Conservation (phyloP, 2,888 invertebrate species). For the Zele albiditarsus region DNA sequence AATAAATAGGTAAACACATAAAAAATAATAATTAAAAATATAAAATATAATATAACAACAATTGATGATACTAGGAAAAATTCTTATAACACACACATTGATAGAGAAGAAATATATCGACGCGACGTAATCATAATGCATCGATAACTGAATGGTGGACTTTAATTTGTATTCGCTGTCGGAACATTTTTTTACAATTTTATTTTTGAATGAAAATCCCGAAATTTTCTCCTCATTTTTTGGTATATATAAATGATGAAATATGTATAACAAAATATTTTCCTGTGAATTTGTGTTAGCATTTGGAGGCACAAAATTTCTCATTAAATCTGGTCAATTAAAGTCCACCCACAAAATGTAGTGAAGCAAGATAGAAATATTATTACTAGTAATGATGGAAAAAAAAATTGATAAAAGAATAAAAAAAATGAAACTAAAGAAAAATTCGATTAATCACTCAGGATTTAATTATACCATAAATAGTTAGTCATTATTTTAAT, state of each 20-base stretch:
- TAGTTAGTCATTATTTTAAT: not conserved
- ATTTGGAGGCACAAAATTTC: conserved; percentile 40
- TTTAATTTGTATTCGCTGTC: conserved; percentile 72
- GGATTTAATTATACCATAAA: not conserved
- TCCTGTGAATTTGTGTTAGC: conserved; percentile 52
- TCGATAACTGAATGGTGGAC: conserved; percentile 69
- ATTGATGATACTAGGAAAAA: not conserved
- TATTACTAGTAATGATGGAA: not conserved
- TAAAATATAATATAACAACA: conserved; percentile 2
- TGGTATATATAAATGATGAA: not conserved
- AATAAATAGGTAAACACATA: conserved; percentile 15
- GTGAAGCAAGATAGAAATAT: conserved; percentile 17
- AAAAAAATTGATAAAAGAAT: not conserved
- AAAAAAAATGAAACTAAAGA: not conserved
- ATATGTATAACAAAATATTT: not conserved
- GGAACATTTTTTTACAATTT: conserved; percentile 52
- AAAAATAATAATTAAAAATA: conserved; percentile 30
- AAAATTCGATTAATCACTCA: not conserved
- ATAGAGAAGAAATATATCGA: conserved; percentile 38
- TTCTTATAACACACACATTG: conserved; percentile 31
- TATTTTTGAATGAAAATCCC: conserved; percentile 41
- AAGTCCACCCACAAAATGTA: conserved; percentile 72
- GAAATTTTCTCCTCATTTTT: not conserved
- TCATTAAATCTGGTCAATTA: conserved; percentile 64
- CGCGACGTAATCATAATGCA: conserved; percentile 37